Base-by-base conservation (phyloP, 2,113 vertebrate genomes). In the Tenebrosternarchus preto region DNA sequence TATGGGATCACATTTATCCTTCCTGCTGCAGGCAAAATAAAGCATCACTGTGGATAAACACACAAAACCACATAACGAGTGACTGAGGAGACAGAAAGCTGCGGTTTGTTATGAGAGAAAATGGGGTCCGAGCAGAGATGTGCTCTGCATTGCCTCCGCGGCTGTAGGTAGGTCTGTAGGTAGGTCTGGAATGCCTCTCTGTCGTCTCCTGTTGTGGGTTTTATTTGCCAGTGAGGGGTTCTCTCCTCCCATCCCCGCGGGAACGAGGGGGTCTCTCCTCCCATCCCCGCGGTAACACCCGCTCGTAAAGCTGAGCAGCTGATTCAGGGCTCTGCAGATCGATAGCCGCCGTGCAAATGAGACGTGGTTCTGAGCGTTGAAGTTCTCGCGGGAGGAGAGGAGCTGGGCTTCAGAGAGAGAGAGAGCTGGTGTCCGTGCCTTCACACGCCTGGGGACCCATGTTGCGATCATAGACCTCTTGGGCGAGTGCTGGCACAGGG, bases 21-120 rank as follows among this genome's bases (percentile, higher is more conserved):
- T 81, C 33, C 82, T 68, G 69, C 83, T 82, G 57, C 59, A 71
- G 76, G 81, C 74, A 78, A 16, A 69, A 56, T 78, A 81, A 93
- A 92, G 88, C 90, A 91, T 90, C 88, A 89, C 90, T 87, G 88
- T 87, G 79, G 91, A 93, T 90, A 91, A 93, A 93, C 88, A 90
- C 80, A 89, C 87, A 84, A 86, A 82, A 86, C 74, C 70, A 75
- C 56, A 63, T 66, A 75, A 85, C 78, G 75, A 77, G 75, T 81
- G 75, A 76, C 64, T 75, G 79, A 78, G 66, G 27, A 67, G 25
- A 70, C 75, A 33, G 63, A 83, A 53, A 73, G 39, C 53, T 31
- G 60, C 1, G 36, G 66, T 75, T 73, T 78, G 76, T 66, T 75
- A 83, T 74, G 64, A 33, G 68, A 76, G 43, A 72, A 31, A 36